Evolutionary conservation across 2,797 vertebrate species (phyloP).

Genomic region (Amblyopsis hoosieri): DNA sequence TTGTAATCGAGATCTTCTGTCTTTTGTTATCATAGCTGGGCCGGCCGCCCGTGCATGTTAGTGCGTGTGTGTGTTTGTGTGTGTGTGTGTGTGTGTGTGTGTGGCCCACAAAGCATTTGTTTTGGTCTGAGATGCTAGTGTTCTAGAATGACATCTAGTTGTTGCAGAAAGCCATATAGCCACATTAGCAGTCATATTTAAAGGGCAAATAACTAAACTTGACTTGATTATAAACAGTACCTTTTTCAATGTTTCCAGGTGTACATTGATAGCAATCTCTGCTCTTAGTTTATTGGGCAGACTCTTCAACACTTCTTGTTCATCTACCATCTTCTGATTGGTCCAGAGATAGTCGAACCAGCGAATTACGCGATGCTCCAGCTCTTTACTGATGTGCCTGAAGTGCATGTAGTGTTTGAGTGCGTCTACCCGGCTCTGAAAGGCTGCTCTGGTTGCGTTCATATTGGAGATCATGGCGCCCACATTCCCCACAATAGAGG

Average conservation of each 20-base stretch:
- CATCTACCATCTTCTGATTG: conserved; percentile 90
- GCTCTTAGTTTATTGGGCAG: conserved; percentile 91
- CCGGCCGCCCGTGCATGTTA: too few relatives aligned
- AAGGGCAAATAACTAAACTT: too few relatives aligned
- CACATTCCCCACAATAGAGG: conserved; percentile 95
- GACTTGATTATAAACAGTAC: conserved; percentile 29
- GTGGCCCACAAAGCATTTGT: too few relatives aligned
- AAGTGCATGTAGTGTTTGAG: conserved; percentile 98
- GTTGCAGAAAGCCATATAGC: too few relatives aligned
- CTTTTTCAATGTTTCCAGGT: conserved; percentile 93
- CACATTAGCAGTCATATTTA: too few relatives aligned
- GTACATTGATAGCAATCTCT: conserved; percentile 95
- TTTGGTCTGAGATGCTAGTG: too few relatives aligned
- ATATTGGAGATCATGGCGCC: conserved; percentile 98
- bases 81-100: too few relatives aligned
- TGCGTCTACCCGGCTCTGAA: conserved; percentile 89
- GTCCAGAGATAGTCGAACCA: conserved; percentile 98
- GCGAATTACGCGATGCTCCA: conserved; percentile 92
- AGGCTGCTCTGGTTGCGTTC: conserved; percentile 90
- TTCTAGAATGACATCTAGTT: too few relatives aligned
- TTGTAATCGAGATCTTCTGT: too few relatives aligned
- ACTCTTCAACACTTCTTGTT: conserved; percentile 89
- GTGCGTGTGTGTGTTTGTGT: too few relatives aligned
- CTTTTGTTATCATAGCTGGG: too few relatives aligned
- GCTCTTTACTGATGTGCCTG: conserved; percentile 89